Evolutionary conservation across 2,113 vertebrate genomes (phyloP).

Genomic region (Lepidothrix coronata): DNA sequence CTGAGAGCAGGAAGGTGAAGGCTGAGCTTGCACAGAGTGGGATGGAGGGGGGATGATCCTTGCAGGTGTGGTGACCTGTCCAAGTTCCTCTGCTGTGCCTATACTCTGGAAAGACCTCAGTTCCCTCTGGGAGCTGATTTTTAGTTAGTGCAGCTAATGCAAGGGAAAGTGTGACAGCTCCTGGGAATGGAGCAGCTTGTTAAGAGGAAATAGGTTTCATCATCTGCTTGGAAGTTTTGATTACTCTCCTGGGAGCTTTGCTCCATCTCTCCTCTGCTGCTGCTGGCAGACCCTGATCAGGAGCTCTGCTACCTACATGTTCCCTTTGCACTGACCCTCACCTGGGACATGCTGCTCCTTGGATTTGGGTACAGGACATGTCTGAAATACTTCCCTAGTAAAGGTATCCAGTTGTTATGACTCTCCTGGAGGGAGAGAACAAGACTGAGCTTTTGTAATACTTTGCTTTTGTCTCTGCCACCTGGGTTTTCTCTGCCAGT

Average conservation of each 20-base stretch:
- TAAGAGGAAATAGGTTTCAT: background rate
- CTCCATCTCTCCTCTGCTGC: background rate
- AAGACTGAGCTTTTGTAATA: fast-evolving
- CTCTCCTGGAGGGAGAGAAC: background rate
- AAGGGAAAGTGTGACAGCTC: background rate
- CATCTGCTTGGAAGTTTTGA: background rate
- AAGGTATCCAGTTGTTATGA: background rate
- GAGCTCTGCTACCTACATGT: background rate
- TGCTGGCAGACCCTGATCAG: background rate
- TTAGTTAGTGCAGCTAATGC: background rate
- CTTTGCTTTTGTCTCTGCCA: background rate
- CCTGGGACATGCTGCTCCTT: background rate
- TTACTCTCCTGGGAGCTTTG: background rate
- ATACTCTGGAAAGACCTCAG: background rate
- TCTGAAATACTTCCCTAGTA: too few relatives aligned
- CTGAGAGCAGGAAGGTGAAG: background rate
- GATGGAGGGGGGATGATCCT: background rate
- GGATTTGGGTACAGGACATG: background rate
- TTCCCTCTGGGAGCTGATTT: background rate
- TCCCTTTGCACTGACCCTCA: background rate
- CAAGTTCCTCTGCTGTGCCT: fast-evolving
- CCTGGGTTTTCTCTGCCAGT: background rate
- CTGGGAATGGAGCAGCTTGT: background rate
- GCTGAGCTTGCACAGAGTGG: background rate
- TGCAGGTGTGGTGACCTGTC: background rate